Evolutionary conservation across 2,888 invertebrate species (phyloP).

Genomic region (Eristalis tenax): DNA sequence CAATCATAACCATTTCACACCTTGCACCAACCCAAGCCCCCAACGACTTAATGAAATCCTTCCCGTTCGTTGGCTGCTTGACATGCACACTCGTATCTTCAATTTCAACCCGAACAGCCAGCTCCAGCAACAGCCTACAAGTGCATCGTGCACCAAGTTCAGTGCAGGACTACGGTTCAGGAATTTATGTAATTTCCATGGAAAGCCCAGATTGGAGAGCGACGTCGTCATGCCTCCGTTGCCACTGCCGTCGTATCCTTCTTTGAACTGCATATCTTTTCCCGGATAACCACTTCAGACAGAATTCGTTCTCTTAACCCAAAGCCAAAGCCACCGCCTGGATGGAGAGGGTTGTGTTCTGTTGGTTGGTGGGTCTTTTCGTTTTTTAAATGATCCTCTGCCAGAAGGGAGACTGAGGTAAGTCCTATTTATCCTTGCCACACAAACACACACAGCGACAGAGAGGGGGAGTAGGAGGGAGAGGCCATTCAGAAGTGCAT

Average conservation of each 20-base stretch:
- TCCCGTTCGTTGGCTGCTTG: not conserved
- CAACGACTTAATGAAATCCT: conserved; percentile 28
- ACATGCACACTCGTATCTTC: not conserved
- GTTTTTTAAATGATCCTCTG: conserved; percentile 52
- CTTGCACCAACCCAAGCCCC: not conserved
- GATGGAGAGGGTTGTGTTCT: not conserved
- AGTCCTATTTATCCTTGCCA: conserved; percentile 44
- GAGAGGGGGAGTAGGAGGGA: not conserved
- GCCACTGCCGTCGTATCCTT: not conserved
- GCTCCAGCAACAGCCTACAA: not conserved
- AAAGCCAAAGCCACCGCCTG: conserved; percentile 38
- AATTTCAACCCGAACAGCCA: not conserved
- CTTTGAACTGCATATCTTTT: conserved; percentile 56
- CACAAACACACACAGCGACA: not conserved
- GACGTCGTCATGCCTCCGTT: not conserved
- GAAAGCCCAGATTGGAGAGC: conserved; percentile 47
- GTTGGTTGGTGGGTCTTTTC: conserved; percentile 13
- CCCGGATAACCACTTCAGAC: conserved; percentile 58
- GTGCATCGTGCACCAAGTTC: not conserved
- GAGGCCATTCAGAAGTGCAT: conserved; percentile 40
- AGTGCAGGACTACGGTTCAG: conserved; percentile 15
- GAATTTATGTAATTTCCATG: conserved; percentile 66
- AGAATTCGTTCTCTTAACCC: conserved; percentile 59
- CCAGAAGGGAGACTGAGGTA: conserved; percentile 31
- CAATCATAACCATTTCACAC: conserved; percentile 7